Evolutionary conservation across 2,888 invertebrate genomes (phyloP).

Genomic region (Diadegma fenestrale): DNA sequence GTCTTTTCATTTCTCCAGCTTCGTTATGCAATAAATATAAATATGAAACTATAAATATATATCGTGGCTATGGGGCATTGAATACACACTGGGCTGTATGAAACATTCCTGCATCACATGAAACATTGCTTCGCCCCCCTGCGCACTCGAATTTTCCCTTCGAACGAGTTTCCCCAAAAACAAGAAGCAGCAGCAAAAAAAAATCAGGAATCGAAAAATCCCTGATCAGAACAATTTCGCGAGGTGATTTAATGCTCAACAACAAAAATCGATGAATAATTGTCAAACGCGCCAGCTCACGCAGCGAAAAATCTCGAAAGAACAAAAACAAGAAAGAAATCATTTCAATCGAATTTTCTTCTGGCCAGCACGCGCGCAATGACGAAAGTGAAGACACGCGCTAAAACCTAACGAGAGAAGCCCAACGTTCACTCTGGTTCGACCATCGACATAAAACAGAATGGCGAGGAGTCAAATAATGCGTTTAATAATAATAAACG

Average conservation of each 20-base stretch:
- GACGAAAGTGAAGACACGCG: conserved; percentile 7
- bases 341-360: background rate
- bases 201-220: background rate
- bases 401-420: conserved; percentile 40
- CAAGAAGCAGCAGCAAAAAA: background rate
- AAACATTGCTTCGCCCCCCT: background rate
- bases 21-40: background rate
- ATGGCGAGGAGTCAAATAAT: conserved; percentile 78
- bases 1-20: background rate
- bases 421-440: conserved; percentile 67
- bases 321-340: background rate
- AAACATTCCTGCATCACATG: conserved; percentile 48
- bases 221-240: background rate
- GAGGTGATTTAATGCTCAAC: background rate
- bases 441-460: conserved; percentile 81
- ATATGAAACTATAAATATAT: conserved; percentile 10
- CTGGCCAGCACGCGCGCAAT: background rate
- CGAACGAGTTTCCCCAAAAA: conserved; percentile 13
- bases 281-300: no score
- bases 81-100: conserved; percentile 34
- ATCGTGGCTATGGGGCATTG: background rate
- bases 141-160: conserved; percentile 29
- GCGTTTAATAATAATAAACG: conserved; percentile 75
- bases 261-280: background rate
- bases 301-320: no score